Percentiles rank a stretch among this genome's conserved stretches.
Evolutionary conservation across 2,888 invertebrate species (phyloP).

Genomic region (Acleris emargana): DNA sequence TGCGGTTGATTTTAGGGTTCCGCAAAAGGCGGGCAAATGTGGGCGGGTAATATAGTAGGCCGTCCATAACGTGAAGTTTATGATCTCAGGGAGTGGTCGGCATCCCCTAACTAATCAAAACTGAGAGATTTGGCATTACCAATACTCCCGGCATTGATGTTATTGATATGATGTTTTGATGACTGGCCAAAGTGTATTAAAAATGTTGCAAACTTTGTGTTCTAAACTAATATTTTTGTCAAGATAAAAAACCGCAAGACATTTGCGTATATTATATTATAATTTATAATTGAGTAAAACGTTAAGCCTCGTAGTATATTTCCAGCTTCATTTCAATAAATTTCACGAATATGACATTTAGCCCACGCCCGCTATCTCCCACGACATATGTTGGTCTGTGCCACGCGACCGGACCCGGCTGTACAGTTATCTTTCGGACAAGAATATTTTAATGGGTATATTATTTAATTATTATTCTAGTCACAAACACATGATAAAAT

Average conservation of each 20-base stretch:
- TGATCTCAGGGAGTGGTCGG: background rate
- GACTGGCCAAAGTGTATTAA: too few relatives aligned
- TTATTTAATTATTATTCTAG: constrained; percentile 59
- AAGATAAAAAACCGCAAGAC: too few relatives aligned
- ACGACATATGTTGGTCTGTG: constrained; percentile 46
- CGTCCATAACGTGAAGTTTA: constrained; percentile 1
- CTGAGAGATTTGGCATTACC: constrained; percentile 10
- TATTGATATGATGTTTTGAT: too few relatives aligned
- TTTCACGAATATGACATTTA: constrained; percentile 41
- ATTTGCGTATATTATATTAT: too few relatives aligned
- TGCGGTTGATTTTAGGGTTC: constrained; percentile 1
- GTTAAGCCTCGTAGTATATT: too few relatives aligned
- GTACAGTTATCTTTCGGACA: constrained; percentile 66
- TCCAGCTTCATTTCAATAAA: constrained; percentile 23
- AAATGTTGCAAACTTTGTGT: too few relatives aligned
- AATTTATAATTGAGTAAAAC: too few relatives aligned
- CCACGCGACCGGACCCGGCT: constrained; percentile 62
- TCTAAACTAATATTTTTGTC: too few relatives aligned
- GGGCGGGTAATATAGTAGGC: background rate
- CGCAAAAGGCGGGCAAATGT: background rate
- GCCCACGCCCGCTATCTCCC: constrained; percentile 52
- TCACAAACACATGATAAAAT: constrained; percentile 53
- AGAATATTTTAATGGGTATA: constrained; percentile 59
- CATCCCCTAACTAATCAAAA: constrained; percentile 10
- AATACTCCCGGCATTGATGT: background rate